A percentile compares a stretch with the other conserved stretches of the same genome.
phyloP scores from a whole-genome alignment of 2,113 vertebrate genomes.

The Lagenorhynchus albirostris region DNA sequence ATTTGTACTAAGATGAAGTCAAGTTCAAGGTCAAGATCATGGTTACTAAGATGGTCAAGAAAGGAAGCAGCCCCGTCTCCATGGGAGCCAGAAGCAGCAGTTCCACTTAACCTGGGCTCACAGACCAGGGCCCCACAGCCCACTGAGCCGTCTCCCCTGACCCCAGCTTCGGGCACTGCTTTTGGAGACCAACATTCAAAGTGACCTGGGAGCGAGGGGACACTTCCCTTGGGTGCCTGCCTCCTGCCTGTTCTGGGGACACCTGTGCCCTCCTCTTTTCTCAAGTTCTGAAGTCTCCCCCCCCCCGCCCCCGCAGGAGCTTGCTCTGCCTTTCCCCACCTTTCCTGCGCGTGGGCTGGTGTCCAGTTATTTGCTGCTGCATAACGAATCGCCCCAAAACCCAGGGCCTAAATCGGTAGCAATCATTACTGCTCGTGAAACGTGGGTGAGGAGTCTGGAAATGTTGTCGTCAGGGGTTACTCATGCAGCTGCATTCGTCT shows the following conservation, averaged over 20 bases:
- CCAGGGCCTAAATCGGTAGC: background rate
- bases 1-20: background rate
- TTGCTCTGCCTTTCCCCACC: background rate
- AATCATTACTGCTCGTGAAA: background rate
- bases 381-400: background rate
- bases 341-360: background rate
- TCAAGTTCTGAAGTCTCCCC: background rate
- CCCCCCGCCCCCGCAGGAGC: rapidly evolving
- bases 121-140: background rate
- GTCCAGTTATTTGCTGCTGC: background rate
- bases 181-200: background rate
- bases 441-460: background rate
- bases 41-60: background rate
- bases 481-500: background rate
- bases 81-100: background rate
- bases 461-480: background rate
- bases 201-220: background rate
- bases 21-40: background rate
- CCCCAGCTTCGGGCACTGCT: background rate
- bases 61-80: background rate
- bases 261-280: background rate
- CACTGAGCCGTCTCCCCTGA: background rate
- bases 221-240: background rate
- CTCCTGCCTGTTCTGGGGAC: background rate
- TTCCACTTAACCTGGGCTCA: background rate